Evolutionary conservation across 2,888 invertebrate species (phyloP), one percentile per base, ranked within the genome.

Genomic region (Calliopum simillimum): DNA sequence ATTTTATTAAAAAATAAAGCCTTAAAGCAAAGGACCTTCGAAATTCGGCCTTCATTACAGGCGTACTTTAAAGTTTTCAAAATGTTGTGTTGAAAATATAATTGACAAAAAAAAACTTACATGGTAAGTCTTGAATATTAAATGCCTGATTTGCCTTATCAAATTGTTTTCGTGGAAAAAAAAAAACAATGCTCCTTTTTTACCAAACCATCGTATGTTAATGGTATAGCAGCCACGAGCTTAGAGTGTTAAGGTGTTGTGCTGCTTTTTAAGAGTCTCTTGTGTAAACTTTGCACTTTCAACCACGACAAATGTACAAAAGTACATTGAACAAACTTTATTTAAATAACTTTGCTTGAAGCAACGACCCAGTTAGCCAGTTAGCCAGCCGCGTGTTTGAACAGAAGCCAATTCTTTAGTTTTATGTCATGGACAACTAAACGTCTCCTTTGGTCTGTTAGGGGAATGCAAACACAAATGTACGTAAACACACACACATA

Each of bases 401-500:
- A 21, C 51, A 21, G 51, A 51, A 51, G 51, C 51, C 3, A 3
- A n/a, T 11, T 21, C 51, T 21, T 16, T 51, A 16, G n/a, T 51
- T 51, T 19, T 12, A 12, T 51, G 51, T 51, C 51, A 51, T 14
- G 51, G n/a, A 51, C 51, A 51, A 19, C 19, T 51, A 21, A 19
- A 33, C 5, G 33, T 33, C 33, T 33, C 33, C 8, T 33, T 33
- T 33, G 33, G 33, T 33, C 33, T 8, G 33, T 8, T 33, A 8
- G 4, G 33, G 33, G 5, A 33, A 33, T 33, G 33, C 8, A 33
- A 33, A 33, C 21, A 63, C 33, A 70, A 74, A 74, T 73, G 62
- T 63, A 68, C 66, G 62, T 59, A 65, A 70, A 65, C 69, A 75
- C 76, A 56, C 43, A 61, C 41, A 55, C 13, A 65, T 21, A 33